Evolutionary conservation across 2,113 vertebrate genomes (phyloP).

Genomic region (Anhinga rufa): DNA sequence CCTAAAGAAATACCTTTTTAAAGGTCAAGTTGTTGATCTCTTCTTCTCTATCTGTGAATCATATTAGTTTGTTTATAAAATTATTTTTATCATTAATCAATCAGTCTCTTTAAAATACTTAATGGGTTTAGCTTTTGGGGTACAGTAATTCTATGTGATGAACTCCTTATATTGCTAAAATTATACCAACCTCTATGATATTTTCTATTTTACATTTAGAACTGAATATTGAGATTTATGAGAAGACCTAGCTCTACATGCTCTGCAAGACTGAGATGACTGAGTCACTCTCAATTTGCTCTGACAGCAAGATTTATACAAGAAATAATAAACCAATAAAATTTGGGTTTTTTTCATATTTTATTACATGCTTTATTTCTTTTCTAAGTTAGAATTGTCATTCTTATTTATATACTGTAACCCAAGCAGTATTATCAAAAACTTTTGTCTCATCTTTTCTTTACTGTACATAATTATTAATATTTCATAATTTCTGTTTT

Average conservation of each 20-base stretch:
- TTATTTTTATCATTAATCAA: background rate
- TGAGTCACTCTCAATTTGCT: background rate
- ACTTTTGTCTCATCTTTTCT: background rate
- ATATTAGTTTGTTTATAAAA: background rate
- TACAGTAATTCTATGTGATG: background rate
- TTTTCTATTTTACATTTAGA: background rate
- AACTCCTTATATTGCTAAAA: background rate
- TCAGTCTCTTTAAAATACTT: background rate
- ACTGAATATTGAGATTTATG: background rate
- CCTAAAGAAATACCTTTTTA: background rate
- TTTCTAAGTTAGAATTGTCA: background rate
- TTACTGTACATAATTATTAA: background rate
- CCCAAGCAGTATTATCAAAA: background rate
- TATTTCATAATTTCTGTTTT: background rate
- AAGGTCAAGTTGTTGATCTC: background rate
- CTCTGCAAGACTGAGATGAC: background rate
- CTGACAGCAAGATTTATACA: background rate
- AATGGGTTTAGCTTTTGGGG: background rate
- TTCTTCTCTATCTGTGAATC: background rate
- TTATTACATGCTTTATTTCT: background rate
- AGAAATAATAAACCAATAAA: background rate
- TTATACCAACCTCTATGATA: background rate
- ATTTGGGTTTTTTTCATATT: background rate
- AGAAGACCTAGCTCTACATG: background rate
- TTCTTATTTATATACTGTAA: background rate